Evolutionary conservation across 2,113 vertebrate genomes (phyloP).

Genomic region (Pluvialis apricaria): DNA sequence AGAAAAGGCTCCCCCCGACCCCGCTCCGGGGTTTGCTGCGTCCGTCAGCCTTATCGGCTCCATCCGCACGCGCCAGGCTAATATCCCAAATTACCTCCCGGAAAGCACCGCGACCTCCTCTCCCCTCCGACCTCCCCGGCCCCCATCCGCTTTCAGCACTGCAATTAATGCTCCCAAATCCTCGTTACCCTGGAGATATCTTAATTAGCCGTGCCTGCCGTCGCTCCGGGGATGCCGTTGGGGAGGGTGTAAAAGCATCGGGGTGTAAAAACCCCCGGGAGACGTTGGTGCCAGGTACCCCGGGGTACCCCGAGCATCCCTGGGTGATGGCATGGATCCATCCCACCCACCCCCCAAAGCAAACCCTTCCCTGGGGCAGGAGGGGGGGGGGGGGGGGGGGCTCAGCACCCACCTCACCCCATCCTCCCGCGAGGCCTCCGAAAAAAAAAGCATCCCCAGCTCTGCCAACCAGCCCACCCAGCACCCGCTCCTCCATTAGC

Average conservation of each 20-base stretch:
- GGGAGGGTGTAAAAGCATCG: neutral
- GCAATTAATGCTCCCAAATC: neutral
- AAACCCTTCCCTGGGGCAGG: neutral
- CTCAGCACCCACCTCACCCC: neutral
- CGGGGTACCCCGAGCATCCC: rapidly evolving
- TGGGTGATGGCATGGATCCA: rapidly evolving
- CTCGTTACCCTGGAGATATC: rapidly evolving
- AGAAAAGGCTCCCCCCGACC: neutral
- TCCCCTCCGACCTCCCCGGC: neutral
- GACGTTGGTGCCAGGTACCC: rapidly evolving
- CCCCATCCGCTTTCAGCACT: neutral
- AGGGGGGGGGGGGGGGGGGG: neutral
- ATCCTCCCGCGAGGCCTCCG: neutral
- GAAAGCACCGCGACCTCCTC: conserved; percentile 25
- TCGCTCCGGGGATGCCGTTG: rapidly evolving
- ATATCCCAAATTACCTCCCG: conserved; percentile 43
- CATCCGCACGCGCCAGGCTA: conserved; percentile 18
- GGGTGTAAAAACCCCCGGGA: neutral
- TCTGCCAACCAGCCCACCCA: neutral
- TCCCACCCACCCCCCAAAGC: rapidly evolving
- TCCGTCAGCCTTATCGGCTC: neutral
- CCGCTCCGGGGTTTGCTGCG: neutral
- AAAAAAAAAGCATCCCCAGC: neutral
- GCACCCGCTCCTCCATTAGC: neutral
- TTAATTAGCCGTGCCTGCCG: rapidly evolving